Base-by-base conservation (phyloP, 1,140 invertebrate species). In the Calephelis virginiensis region DNA sequence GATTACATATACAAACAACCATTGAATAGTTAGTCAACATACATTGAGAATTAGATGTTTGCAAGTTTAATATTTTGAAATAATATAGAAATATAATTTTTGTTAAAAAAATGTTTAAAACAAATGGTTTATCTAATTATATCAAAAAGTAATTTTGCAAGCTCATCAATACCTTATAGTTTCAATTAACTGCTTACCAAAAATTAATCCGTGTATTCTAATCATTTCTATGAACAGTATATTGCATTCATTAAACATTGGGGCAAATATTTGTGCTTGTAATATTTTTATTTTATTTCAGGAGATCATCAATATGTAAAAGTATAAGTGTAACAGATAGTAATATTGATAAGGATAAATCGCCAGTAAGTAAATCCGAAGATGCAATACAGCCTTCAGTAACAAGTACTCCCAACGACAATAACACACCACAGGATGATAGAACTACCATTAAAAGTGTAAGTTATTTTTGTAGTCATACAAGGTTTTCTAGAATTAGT, bases 301-400 rank as follows among this genome's bases (percentile, higher is more conserved):
- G 86, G 66, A 80, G 86, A 70, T 83, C 85, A 47, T 89, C 86
- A 77, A 59, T 89, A 71, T 85, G 85, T 64, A 86, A 80, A 65
- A 87, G 75, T 70, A 75, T 78, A 65, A 84, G 72, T 67, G 62
- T 85, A 13, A 71, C 79, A 46, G 83, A 84, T 13, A 75, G 68
- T 68, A 78, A 75, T 64, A 62, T 66, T 10, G 76, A 80, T 7
- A 81, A 86, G 59, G 80, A 86, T 9, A 83, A 78, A 74, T 61
- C 46, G 38, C 12, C 50, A 38, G 50, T 48, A 2, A 53, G 28
- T 28, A 83, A 78, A 66, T 45, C 64, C 1, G 79, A 79, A n/a
- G 69, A 80, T 7, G 48, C 59, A 0, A 7, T 64, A 46, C 12
- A 71, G 53, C 49, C 61, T 17, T 50, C 50, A 12, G 61, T 61